These are phyloP conservation scores for Pantherophis guttatus DNA, from an alignment of 2,113 vertebrate genomes.

Conservation along the genomic window DNA sequence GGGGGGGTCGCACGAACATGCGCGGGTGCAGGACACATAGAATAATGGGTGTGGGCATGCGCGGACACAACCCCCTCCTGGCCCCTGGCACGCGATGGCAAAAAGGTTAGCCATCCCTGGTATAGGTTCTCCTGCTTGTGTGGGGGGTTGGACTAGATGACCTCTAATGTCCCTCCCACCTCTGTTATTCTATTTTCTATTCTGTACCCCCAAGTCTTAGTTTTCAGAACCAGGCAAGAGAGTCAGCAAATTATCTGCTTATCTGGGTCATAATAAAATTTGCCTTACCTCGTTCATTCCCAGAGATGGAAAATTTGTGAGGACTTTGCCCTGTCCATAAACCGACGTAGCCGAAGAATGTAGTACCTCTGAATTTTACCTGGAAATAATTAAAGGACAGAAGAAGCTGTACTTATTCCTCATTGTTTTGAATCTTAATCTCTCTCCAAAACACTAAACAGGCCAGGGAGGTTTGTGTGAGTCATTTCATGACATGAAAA, in stretches of 20 bases:
- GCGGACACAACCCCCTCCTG: too few relatives aligned
- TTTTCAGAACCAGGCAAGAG: background rate
- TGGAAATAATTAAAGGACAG: conserved; percentile 52
- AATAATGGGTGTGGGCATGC: too few relatives aligned
- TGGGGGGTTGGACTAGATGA: too few relatives aligned
- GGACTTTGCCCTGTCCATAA: conserved; percentile 94
- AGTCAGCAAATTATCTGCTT: background rate
- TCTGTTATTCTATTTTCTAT: too few relatives aligned
- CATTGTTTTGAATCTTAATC: fast-evolving
- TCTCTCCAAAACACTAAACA: background rate
- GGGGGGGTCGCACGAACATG: too few relatives aligned
- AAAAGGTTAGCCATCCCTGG: too few relatives aligned
- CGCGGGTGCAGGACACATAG: too few relatives aligned
- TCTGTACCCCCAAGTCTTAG: too few relatives aligned
- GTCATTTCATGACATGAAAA: background rate
- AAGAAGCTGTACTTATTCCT: background rate
- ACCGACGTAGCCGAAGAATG: conserved; percentile 89
- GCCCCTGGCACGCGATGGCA: too few relatives aligned
- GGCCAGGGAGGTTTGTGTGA: background rate
- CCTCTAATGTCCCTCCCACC: too few relatives aligned
- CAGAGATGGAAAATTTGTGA: conserved; percentile 86
- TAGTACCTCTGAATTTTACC: conserved; percentile 84
- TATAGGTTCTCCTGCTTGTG: too few relatives aligned
- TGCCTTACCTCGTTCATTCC: conserved; percentile 81
- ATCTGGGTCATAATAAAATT: background rate